Conservation (phyloP, 2,888 invertebrate genomes). For the Leptopterna dolabrata region DNA sequence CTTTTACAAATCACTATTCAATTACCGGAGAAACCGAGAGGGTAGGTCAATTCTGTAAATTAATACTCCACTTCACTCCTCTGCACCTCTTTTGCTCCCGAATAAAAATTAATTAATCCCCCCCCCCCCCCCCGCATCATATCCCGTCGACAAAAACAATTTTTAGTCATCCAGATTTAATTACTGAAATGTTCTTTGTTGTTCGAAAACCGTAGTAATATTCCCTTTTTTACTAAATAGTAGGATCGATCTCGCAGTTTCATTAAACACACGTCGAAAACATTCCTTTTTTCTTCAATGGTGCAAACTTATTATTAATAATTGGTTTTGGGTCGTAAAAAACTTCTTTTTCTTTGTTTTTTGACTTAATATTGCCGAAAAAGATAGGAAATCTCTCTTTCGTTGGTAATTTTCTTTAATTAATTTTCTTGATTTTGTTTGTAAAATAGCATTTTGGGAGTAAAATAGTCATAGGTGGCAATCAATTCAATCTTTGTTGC, state of each 20-base stretch:
- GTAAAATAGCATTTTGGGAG: too few relatives aligned
- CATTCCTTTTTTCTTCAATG: neutral
- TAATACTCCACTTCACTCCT: conserved; percentile 26
- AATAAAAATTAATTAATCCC: conserved; percentile 42
- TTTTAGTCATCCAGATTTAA: conserved; percentile 46
- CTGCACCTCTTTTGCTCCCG: neutral
- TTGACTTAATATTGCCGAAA: neutral
- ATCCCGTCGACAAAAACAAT: conserved; percentile 16
- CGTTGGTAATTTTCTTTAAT: too few relatives aligned
- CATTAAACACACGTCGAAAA: too few relatives aligned
- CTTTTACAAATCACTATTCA: conserved; percentile 54
- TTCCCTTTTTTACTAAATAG: neutral
- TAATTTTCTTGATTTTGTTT: too few relatives aligned
- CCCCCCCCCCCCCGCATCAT: neutral
- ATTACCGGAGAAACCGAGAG: conserved; percentile 16
- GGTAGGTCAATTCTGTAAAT: conserved; percentile 49
- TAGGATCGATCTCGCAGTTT: neutral
- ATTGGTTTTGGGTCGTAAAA: too few relatives aligned
- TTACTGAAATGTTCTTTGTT: conserved; percentile 46
- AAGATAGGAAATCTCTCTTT: too few relatives aligned
- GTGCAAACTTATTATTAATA: neutral
- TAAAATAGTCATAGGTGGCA: too few relatives aligned
- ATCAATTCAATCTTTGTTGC: too few relatives aligned
- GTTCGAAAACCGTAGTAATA: conserved; percentile 34
- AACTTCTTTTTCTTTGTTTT: neutral